Conservation (phyloP, 2,888 invertebrate species). For the Meliscaeva auricollis region DNA sequence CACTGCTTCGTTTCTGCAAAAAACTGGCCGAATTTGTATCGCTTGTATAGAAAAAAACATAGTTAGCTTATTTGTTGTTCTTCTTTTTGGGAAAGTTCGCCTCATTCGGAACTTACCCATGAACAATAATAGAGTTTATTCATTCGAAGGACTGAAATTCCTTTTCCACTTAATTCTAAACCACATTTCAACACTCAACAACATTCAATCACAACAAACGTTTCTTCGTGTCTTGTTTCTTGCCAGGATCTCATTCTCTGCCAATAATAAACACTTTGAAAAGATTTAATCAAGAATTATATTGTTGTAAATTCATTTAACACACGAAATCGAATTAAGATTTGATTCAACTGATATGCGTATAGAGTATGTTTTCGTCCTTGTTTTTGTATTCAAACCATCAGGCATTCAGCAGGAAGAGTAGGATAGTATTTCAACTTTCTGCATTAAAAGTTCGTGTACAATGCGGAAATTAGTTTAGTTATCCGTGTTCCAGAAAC, state of each 20-base stretch:
- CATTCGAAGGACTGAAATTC: too few species aligned
- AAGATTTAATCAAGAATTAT: constrained; percentile 54
- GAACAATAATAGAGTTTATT: too few species aligned
- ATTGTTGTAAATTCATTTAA: constrained; percentile 36
- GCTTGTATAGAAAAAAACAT: too few species aligned
- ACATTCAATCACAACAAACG: not conserved
- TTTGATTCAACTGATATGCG: constrained; percentile 35
- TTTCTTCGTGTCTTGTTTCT: not conserved
- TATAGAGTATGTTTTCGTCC: not conserved
- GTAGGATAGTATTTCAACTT: not conserved
- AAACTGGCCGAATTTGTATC: too few species aligned
- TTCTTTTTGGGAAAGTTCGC: too few species aligned
- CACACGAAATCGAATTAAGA: constrained; percentile 66
- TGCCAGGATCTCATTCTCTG: not conserved
- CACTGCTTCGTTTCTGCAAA: too few species aligned
- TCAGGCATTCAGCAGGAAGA: not conserved
- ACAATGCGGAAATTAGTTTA: constrained; percentile 57
- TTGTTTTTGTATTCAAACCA: not conserved
- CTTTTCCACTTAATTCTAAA: not conserved
- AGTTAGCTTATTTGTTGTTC: too few species aligned
- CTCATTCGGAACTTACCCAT: too few species aligned
- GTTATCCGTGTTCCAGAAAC: not conserved
- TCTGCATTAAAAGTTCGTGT: not conserved
- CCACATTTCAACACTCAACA: not conserved
- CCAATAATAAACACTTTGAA: constrained; percentile 8